phyloP scores from a whole-genome alignment of 2,888 invertebrate species.

The Limnephilus auricula region DNA sequence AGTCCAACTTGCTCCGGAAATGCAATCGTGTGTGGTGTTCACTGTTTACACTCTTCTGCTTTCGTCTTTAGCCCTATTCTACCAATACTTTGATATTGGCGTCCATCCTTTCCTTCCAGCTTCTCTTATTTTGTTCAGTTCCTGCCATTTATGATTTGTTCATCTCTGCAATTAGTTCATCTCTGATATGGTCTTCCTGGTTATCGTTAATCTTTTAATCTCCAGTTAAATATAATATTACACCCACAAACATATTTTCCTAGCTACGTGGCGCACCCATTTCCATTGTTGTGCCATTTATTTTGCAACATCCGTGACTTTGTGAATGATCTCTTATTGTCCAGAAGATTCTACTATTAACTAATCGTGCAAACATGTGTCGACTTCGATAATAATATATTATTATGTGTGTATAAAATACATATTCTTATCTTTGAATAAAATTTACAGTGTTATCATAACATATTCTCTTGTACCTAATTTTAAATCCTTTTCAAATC shows the following conservation, averaged over 20 bases:
- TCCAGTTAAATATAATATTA: background rate
- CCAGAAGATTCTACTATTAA: background rate
- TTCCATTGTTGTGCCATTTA: background rate
- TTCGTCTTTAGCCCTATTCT: background rate
- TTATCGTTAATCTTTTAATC: background rate
- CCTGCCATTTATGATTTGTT: background rate
- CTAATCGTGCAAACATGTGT: background rate
- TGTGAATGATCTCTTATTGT: background rate
- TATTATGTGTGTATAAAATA: background rate
- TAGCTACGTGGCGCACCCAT: background rate
- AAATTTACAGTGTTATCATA: background rate
- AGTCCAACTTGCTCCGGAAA: background rate
- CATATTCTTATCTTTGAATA: background rate
- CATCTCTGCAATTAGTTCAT: background rate
- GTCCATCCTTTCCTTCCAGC: background rate
- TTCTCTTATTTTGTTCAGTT: background rate
- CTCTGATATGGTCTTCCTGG: background rate
- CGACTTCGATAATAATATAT: background rate
- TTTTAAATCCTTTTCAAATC: background rate
- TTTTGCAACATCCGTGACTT: background rate
- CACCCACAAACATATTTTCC: background rate
- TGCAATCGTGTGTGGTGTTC: background rate
- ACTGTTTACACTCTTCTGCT: no score
- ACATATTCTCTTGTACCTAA: no score
- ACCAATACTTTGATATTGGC: background rate